phyloP scores from a whole-genome alignment of 1,140 invertebrate species.

The Drusus annulatus region DNA sequence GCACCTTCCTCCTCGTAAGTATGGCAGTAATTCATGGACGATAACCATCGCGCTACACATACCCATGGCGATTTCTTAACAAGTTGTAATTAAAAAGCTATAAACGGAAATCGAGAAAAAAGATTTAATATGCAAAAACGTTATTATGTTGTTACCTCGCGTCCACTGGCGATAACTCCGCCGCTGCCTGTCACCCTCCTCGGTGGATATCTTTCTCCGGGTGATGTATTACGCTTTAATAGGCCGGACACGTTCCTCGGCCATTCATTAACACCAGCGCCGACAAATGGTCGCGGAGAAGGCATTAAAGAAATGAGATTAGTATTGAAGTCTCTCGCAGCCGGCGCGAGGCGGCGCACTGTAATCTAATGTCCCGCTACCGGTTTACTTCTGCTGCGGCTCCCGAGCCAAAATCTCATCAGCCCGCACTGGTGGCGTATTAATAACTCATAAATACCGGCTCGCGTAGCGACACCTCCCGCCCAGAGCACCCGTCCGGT shows the following conservation, averaged over 20 bases:
- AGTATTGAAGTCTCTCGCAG: not conserved
- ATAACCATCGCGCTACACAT: not conserved
- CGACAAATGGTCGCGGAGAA: constrained; percentile 13
- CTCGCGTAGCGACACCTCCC: not conserved
- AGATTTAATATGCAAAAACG: constrained; percentile 39
- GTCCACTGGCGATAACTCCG: not conserved
- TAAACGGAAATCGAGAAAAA: constrained; percentile 38
- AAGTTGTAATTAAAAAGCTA: constrained; percentile 37
- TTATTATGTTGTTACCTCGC: constrained; percentile 27
- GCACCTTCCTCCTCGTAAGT: too few species aligned
- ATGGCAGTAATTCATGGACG: not conserved
- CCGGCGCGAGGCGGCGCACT: not conserved
- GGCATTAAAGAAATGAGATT: constrained; percentile 13
- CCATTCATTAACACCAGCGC: constrained; percentile 20
- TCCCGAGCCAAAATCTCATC: not conserved
- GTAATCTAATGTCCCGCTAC: not conserved
- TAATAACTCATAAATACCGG: not conserved
- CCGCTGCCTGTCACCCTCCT: constrained; percentile 1
- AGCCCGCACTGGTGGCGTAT: not conserved
- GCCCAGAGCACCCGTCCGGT: too few species aligned
- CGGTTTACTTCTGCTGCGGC: not conserved
- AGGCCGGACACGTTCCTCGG: not conserved
- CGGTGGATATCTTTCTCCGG: constrained; percentile 44
- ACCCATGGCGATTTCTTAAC: constrained; percentile 24
- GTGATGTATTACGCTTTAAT: constrained; percentile 37